Conservation (phyloP, 2,113 vertebrate genomes). For the Melierax canorus region DNA sequence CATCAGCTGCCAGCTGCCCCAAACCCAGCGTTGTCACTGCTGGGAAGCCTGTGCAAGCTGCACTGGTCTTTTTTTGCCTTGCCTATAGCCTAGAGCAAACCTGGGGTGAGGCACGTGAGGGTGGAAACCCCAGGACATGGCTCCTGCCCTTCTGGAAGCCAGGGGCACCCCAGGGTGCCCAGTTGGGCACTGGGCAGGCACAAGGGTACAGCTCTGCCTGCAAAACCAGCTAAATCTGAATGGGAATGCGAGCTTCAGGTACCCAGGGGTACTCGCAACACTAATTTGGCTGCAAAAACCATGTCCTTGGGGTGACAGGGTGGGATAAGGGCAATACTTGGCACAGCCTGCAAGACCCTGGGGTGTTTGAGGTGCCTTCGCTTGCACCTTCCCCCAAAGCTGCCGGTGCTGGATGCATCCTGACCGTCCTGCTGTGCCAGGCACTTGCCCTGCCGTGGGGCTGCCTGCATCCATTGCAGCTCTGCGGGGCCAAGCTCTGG, state of each 20-base stretch:
- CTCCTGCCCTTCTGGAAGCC: not conserved
- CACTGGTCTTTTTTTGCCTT: not conserved
- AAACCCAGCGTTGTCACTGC: not conserved
- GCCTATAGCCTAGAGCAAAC: not conserved
- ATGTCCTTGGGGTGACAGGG: not conserved
- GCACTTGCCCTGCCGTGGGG: rapidly evolving
- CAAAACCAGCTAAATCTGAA: not conserved
- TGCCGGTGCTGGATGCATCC: not conserved
- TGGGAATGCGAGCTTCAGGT: not conserved
- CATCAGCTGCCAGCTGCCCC: not conserved
- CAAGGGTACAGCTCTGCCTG: not conserved
- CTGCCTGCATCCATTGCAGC: not conserved
- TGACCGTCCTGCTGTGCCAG: not conserved
- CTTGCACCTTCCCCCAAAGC: not conserved
- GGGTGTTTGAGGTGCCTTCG: not conserved
- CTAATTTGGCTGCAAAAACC: not conserved
- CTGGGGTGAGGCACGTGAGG: not conserved
- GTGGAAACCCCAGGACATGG: not conserved
- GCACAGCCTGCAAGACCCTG: rapidly evolving
- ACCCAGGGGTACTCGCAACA: too few species aligned
- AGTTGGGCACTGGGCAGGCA: not conserved
- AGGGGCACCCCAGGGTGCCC: not conserved
- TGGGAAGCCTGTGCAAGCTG: not conserved
- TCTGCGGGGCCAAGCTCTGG: not conserved
- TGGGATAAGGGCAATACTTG: not conserved